Base-by-base conservation (phyloP, 2,888 invertebrate genomes). In the Kuschelorhynchus macadamiae region DNA sequence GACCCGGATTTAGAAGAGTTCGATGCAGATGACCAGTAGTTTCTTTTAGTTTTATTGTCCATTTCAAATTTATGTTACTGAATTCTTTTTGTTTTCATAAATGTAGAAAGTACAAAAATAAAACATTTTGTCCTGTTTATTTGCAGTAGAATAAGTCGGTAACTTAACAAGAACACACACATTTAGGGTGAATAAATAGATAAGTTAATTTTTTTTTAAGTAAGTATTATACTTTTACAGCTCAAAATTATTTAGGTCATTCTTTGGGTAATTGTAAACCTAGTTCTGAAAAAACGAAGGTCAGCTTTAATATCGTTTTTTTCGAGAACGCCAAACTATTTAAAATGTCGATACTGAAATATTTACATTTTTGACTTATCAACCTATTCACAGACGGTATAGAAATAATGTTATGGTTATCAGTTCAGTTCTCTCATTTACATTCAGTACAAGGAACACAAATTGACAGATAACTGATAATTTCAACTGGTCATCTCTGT, bases 351-450 rank as follows among this genome's bases (percentile, higher is more conserved):
- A 5, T 49, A 21, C 49, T 18, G 49, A 25, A 49, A 49, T 12
- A 20, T 7, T n/a, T 12, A 18, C 18, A 25, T 49, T 49, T 49
- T 49, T 17, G 21, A 49, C 25, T 20, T 49, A 49, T n/a, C 49
- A 11, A 49, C 49, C n/a, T 49, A 49, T 49, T 49, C 49, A 20
- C 49, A 12, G 21, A 49, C 14, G 49, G 25, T 49, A 49, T 21
- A 49, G 42, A 42, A 8, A 25, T n/a, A n/a, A n/a, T n/a, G n/a
- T n/a, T n/a, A n/a, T n/a, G n/a, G n/a, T n/a, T n/a, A n/a, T n/a
- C n/a, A n/a, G n/a, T n/a, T n/a, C n/a, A n/a, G n/a, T n/a, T n/a
- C n/a, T n/a, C n/a, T n/a, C n/a, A n/a, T n/a, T n/a, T n/a, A n/a
- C n/a, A n/a, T n/a, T n/a, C n/a, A n/a, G n/a, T n/a, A n/a, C n/a